phyloP scores from a whole-genome alignment of 2,113 vertebrate genomes.

The Sylvilagus bachmani region DNA sequence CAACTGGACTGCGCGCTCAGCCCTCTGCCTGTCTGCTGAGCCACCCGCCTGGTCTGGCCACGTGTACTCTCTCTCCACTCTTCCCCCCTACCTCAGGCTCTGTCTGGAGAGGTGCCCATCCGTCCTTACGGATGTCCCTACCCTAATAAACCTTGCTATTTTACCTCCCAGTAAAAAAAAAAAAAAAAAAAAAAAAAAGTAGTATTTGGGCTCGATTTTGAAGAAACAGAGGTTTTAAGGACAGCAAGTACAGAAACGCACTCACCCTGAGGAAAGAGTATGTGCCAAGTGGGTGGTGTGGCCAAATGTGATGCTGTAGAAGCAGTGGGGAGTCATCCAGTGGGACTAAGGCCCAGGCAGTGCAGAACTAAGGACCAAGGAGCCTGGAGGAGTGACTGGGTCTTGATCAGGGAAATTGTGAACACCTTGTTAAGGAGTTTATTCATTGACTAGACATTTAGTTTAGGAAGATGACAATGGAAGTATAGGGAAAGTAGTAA shows the following conservation, averaged over 20 bases:
- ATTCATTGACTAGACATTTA: conserved; percentile 5
- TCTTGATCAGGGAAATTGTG: background rate
- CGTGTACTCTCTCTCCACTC: no score
- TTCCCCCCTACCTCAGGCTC: no score
- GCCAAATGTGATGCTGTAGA: background rate
- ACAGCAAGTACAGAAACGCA: background rate
- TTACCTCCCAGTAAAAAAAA: no score
- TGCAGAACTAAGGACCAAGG: background rate
- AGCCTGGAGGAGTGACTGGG: background rate
- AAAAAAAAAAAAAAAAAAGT: no score
- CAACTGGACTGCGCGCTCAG: no score
- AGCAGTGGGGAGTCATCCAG: background rate
- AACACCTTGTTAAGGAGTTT: conserved; percentile 5
- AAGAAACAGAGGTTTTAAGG: background rate
- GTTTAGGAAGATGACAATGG: conserved; percentile 29
- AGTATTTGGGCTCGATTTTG: background rate
- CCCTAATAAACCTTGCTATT: no score
- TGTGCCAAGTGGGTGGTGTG: background rate
- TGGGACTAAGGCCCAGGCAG: background rate
- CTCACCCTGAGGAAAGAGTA: background rate
- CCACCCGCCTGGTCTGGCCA: no score
- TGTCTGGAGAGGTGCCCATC: no score
- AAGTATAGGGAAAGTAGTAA: background rate
- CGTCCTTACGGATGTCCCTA: no score
- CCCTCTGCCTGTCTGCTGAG: no score